These are phyloP conservation scores for Heliangelus exortis DNA, from an alignment of 2,797 vertebrate species.

Conservation along the genomic window DNA sequence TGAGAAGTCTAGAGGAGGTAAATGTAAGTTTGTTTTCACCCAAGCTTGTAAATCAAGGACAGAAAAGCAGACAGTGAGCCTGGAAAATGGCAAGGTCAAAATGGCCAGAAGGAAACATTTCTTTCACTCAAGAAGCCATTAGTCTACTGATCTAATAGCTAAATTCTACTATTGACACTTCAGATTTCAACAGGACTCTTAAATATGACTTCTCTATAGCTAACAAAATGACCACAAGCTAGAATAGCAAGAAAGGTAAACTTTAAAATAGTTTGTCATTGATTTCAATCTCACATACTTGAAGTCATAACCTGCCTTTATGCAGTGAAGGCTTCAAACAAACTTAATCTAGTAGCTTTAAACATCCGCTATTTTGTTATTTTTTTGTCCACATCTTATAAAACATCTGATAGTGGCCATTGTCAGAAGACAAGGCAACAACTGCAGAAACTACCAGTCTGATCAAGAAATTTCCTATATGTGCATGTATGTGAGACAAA, in stretches of 20 bases:
- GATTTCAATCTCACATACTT: background rate
- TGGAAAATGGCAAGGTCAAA: background rate
- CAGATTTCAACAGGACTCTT: background rate
- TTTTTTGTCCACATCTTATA: background rate
- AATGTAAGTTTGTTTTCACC: background rate
- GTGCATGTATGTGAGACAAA: accelerated
- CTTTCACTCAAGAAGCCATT: background rate
- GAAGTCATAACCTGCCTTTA: background rate
- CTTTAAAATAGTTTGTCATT: background rate
- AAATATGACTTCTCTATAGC: background rate
- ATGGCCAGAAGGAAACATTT: background rate
- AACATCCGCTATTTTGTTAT: background rate
- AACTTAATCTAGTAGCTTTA: background rate
- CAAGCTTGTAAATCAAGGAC: background rate
- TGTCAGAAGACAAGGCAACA: background rate
- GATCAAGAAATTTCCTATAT: background rate
- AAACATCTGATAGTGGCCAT: background rate
- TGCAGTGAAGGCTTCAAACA: background rate
- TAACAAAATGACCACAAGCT: background rate
- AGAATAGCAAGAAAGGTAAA: background rate
- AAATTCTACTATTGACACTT: background rate
- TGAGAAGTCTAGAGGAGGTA: background rate
- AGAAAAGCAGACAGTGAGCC: background rate
- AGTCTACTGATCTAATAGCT: background rate
- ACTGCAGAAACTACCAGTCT: background rate